phyloP scores from a whole-genome alignment of 2,113 vertebrate species.

The Scomber japonicus region DNA sequence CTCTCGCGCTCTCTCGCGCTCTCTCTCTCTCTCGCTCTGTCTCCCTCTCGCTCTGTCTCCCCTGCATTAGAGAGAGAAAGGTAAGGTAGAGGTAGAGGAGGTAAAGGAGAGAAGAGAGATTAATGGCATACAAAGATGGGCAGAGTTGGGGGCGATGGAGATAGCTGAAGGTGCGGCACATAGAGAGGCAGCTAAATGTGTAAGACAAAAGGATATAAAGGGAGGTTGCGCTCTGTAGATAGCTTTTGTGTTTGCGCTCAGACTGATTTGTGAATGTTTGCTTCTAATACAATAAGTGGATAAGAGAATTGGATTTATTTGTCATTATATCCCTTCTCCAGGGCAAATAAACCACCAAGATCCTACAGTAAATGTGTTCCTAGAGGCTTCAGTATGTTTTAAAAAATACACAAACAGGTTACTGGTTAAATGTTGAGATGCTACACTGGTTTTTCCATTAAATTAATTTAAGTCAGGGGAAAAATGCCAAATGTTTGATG shows the following conservation, averaged over 20 bases:
- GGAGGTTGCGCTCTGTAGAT: conserved; percentile 46
- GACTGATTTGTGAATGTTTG: conserved; percentile 51
- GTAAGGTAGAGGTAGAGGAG: conserved; percentile 62
- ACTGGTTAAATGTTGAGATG: background rate
- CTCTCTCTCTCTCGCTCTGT: conserved; percentile 32
- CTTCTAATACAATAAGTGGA: conserved; percentile 65
- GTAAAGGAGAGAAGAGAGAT: conserved; percentile 74
- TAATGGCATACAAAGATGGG: conserved; percentile 79
- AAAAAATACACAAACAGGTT: background rate
- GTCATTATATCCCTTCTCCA: conserved; percentile 40
- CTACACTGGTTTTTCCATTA: too few relatives aligned
- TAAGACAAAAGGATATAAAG: conserved; percentile 67
- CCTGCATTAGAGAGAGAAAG: conserved; percentile 63
- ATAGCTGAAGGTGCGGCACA: conserved; percentile 68
- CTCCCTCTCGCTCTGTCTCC: conserved; percentile 38
- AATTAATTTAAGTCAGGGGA: background rate
- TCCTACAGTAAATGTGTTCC: conserved; percentile 16
- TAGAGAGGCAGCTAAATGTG: conserved; percentile 58
- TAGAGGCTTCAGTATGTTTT: conserved; percentile 23
- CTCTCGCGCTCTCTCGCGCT: conserved; percentile 33
- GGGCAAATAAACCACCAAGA: conserved; percentile 16
- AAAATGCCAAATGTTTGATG: background rate
- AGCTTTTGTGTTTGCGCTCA: conserved; percentile 10
- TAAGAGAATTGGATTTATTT: conserved; percentile 59
- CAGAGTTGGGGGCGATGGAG: conserved; percentile 77